phyloP scores from a whole-genome alignment of 2,113 vertebrate genomes.

The Lampris megalopsis region DNA sequence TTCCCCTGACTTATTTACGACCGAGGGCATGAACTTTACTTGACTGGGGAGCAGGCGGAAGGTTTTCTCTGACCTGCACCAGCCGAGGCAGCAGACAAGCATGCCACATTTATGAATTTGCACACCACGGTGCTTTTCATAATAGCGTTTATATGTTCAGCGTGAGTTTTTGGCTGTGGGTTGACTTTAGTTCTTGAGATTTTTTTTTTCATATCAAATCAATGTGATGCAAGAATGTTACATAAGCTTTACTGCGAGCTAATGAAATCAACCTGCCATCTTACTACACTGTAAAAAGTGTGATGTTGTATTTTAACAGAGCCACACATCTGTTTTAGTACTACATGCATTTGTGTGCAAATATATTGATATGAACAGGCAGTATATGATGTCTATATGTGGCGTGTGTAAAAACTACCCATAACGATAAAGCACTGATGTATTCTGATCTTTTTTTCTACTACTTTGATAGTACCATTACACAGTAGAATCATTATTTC shows the following conservation, averaged over 20 bases:
- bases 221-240: not conserved
- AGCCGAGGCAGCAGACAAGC: conserved; percentile 24
- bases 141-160: no score
- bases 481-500: no score
- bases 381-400: no score
- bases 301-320: not conserved
- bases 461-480: no score
- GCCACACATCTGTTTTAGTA: no score
- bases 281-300: no score
- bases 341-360: no score
- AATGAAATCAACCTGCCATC: no score
- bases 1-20: conserved; percentile 22
- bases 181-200: not conserved
- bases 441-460: no score
- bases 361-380: no score
- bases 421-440: no score
- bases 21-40: conserved; percentile 29
- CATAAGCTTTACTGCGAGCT: not conserved
- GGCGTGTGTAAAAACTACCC: no score
- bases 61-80: conserved; percentile 27
- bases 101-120: not conserved
- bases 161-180: not conserved
- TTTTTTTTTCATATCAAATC: not conserved
- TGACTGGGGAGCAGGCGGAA: not conserved
- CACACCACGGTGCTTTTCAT: not conserved